These are phyloP conservation scores for Danio kyathit DNA, from an alignment of 2,797 vertebrate genomes.

Conservation along the genomic window DNA sequence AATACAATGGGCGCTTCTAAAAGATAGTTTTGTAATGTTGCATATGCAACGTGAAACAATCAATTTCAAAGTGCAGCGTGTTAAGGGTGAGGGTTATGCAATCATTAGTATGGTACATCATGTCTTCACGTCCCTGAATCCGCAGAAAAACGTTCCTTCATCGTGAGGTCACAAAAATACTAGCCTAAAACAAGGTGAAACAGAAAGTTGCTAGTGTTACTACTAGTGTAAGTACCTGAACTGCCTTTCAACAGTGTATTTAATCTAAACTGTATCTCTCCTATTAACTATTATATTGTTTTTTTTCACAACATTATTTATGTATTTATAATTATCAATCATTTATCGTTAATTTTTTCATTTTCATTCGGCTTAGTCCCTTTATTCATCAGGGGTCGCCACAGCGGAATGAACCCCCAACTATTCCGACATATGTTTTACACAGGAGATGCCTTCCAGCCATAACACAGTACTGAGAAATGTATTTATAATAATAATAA, in stretches of 20 bases:
- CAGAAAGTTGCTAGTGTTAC: background rate
- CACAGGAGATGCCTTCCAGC: too few relatives aligned
- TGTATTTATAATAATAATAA: too few relatives aligned
- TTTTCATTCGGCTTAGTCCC: too few relatives aligned
- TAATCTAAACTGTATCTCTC: background rate
- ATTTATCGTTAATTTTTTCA: too few relatives aligned
- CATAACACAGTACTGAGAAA: too few relatives aligned
- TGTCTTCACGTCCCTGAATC: constrained; percentile 37
- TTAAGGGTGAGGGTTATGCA: constrained; percentile 76
- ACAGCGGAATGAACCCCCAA: too few relatives aligned
- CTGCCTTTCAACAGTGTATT: background rate
- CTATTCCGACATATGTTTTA: too few relatives aligned
- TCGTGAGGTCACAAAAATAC: constrained; percentile 29
- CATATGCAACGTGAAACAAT: constrained; percentile 40
- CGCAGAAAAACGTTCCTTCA: background rate
- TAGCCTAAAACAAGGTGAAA: background rate
- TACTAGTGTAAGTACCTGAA: background rate
- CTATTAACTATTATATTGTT: background rate
- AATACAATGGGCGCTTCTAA: background rate
- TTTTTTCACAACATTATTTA: too few relatives aligned
- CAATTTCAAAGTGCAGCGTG: constrained; percentile 65
- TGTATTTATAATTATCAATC: too few relatives aligned
- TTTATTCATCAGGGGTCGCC: too few relatives aligned
- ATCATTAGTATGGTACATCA: constrained; percentile 49
- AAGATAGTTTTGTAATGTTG: background rate